A percentile compares a stretch with the other conserved stretches of the same genome.
phyloP scores from a whole-genome alignment of 1,140 invertebrate genomes.

The Vanessa tameamea region DNA sequence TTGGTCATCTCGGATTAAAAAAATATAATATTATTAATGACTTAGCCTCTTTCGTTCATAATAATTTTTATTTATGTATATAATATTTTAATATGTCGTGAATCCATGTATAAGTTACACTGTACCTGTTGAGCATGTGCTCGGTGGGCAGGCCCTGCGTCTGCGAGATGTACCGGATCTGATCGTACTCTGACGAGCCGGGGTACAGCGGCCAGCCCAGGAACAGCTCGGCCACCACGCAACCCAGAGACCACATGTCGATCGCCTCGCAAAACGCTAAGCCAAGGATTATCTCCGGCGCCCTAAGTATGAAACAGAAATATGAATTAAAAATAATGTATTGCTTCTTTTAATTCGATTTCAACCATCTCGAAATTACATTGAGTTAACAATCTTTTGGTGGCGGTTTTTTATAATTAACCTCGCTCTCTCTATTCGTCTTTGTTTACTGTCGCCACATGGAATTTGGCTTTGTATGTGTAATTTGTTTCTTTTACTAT shows the following conservation, averaged over 20 bases:
- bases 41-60: too few relatives aligned
- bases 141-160: conserved; percentile 95
- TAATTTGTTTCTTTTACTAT: too few relatives aligned
- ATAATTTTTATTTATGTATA: not conserved
- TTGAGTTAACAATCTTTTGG: too few relatives aligned
- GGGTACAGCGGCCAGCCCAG: conserved; percentile 99
- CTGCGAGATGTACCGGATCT: conserved; percentile 93
- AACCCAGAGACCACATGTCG: conserved; percentile 99
- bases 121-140: conserved; percentile 94
- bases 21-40: too few relatives aligned
- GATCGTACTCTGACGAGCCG: conserved; percentile 99
- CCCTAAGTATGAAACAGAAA: conserved; percentile 80
- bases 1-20: too few relatives aligned
- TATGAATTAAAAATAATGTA: too few relatives aligned
- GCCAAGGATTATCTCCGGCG: conserved; percentile 99
- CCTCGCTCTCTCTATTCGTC: too few relatives aligned
- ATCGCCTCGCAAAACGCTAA: conserved; percentile 99
- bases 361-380: too few relatives aligned
- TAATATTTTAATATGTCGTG: not conserved
- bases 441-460: too few relatives aligned
- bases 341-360: too few relatives aligned
- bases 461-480: too few relatives aligned
- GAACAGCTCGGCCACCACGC: conserved; percentile 99
- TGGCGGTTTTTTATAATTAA: too few relatives aligned
- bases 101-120: not conserved